A percentile compares a stretch with the other conserved stretches of the same genome.
phyloP scores from a whole-genome alignment of 2,888 invertebrate genomes.

The Lepidochitona cinerea region DNA sequence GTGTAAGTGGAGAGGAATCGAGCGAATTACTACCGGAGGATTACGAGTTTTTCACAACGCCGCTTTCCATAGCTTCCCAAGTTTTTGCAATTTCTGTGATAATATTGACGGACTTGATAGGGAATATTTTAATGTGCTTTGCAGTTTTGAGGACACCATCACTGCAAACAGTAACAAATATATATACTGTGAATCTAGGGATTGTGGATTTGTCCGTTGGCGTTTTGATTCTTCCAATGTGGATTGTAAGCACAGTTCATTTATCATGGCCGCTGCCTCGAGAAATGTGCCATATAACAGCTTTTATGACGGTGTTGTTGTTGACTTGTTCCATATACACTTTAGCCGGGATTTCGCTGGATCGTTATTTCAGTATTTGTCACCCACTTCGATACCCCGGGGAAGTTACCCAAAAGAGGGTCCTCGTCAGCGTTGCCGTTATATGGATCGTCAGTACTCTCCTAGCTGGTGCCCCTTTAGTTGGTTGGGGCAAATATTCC shows the following conservation, averaged over 20 bases:
- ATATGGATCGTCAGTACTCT: slow-evolving; percentile 46
- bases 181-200: slow-evolving; percentile 39
- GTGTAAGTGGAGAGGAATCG: not conserved
- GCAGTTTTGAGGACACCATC: slow-evolving; percentile 31
- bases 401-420: slow-evolving; percentile 35
- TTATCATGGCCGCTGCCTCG: slow-evolving; percentile 24
- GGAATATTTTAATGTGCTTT: slow-evolving; percentile 32
- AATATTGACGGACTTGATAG: slow-evolving; percentile 26
- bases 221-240: slow-evolving; percentile 32
- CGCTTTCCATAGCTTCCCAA: slow-evolving; percentile 20
- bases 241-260: slow-evolving; percentile 30
- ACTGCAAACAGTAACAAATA: slow-evolving; percentile 29
- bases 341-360: slow-evolving; percentile 49
- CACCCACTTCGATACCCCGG: slow-evolving; percentile 52
- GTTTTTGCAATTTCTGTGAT: slow-evolving; percentile 26
- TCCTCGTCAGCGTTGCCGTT: slow-evolving; percentile 24
- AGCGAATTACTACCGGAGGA: not conserved
- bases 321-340: slow-evolving; percentile 53
- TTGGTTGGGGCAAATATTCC: slow-evolving; percentile 53
- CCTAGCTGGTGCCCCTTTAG: slow-evolving; percentile 42
- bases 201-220: slow-evolving; percentile 36
- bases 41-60: slow-evolving; percentile 13
- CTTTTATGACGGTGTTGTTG: slow-evolving; percentile 34
- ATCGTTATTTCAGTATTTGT: slow-evolving; percentile 52
- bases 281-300: slow-evolving; percentile 29